Evolutionary conservation across 2,797 vertebrate species (phyloP).

Genomic region (Tangara arthus): DNA sequence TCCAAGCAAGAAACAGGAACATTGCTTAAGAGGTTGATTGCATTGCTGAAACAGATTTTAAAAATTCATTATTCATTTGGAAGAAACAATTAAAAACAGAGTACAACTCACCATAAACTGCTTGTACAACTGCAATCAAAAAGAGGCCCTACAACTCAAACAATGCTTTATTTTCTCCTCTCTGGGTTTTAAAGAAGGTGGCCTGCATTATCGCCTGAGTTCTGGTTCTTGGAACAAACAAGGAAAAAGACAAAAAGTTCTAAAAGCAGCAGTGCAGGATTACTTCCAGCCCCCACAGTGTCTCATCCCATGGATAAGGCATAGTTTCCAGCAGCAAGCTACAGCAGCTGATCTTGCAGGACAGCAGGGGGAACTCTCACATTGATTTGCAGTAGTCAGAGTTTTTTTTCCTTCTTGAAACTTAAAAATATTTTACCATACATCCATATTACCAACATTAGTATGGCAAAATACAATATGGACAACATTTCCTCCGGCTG

Average conservation of each 20-base stretch:
- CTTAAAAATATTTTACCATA: not conserved
- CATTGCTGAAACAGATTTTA: constrained; percentile 83
- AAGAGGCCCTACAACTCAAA: not conserved
- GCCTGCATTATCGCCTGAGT: not conserved
- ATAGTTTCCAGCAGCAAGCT: not conserved
- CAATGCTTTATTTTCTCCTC: not conserved
- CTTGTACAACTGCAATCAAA: not conserved
- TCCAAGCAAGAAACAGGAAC: constrained; percentile 92
- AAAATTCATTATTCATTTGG: constrained; percentile 50
- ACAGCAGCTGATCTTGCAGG: not conserved
- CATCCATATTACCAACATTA: not conserved
- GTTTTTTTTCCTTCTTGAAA: not conserved
- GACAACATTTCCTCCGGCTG: not conserved
- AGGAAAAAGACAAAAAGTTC: not conserved
- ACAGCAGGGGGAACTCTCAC: constrained; percentile 76
- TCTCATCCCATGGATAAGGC: not conserved
- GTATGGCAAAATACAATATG: not conserved
- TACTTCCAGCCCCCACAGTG: not conserved
- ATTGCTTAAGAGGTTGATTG: constrained; percentile 97
- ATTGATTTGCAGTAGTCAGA: not conserved
- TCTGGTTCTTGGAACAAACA: not conserved
- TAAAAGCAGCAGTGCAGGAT: not conserved
- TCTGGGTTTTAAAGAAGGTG: not conserved
- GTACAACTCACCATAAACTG: not conserved
- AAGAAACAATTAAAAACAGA: constrained; percentile 18